These are phyloP conservation scores for Bacillus rossius DNA, from an alignment of 1,140 invertebrate species.

Conservation along the genomic window DNA sequence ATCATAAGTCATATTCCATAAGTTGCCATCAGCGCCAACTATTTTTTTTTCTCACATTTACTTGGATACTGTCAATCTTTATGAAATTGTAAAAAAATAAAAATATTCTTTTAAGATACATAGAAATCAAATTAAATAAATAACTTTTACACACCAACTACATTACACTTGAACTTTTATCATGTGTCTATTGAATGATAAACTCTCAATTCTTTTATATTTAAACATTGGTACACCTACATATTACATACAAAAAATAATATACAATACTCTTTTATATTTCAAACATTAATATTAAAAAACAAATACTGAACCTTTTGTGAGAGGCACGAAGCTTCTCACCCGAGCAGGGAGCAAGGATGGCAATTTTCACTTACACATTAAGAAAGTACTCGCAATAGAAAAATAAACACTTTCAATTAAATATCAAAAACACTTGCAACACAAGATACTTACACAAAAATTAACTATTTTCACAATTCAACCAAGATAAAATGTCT, in stretches of 20 bases:
- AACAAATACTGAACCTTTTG: conserved; percentile 30
- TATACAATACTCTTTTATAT: conserved; percentile 26
- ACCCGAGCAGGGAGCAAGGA: conserved; percentile 15
- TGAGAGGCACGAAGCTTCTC: conserved; percentile 20
- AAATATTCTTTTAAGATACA: conserved; percentile 19
- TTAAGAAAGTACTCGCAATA: conserved; percentile 15
- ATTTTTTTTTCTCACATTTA: too few species aligned
- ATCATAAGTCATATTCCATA: too few species aligned
- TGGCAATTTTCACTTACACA: conserved; percentile 11
- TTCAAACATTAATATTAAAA: conserved; percentile 30
- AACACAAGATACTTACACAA: conserved; percentile 8
- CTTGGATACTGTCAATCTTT: too few species aligned
- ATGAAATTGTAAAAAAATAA: conserved; percentile 20
- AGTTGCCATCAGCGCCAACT: too few species aligned
- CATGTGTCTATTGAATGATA: conserved; percentile 21
- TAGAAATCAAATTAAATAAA: conserved; percentile 19
- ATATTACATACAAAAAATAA: conserved; percentile 23
- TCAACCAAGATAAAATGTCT: too few species aligned
- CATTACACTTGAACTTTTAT: conserved; percentile 18
- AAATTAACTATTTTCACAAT: too few species aligned
- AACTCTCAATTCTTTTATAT: conserved; percentile 5
- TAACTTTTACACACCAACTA: conserved; percentile 20
- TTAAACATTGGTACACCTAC: conserved; percentile 1
- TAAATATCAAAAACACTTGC: conserved; percentile 13
- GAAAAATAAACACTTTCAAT: conserved; percentile 16